phyloP scores from a whole-genome alignment of 2,113 vertebrate species.

The Phalacrocorax brasilianus region DNA sequence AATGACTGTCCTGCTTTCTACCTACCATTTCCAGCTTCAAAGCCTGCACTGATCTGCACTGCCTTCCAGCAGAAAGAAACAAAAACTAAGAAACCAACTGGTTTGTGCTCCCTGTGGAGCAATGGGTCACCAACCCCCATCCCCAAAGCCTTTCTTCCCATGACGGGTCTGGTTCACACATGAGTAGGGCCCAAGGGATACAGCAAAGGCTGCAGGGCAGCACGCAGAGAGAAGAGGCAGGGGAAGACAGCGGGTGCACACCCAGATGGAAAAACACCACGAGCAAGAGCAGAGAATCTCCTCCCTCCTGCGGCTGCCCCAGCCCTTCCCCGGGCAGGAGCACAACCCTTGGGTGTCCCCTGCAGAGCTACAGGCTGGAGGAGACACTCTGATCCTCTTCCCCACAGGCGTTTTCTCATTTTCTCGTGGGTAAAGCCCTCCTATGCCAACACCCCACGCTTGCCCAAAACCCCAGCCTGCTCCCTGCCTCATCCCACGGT shows the following conservation, averaged over 20 bases:
- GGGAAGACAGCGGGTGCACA: rapidly evolving
- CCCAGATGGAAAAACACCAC: neutral
- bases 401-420: rapidly evolving
- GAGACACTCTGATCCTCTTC: neutral
- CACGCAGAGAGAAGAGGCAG: rapidly evolving
- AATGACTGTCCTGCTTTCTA: neutral
- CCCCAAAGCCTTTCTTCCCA: neutral
- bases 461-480: rapidly evolving
- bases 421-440: neutral
- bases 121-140: neutral
- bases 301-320: rapidly evolving
- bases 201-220: neutral
- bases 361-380: neutral
- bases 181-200: neutral
- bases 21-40: neutral
- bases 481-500: rapidly evolving
- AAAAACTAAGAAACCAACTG: neutral
- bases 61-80: neutral
- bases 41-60: neutral
- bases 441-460: rapidly evolving
- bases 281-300: neutral
- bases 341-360: neutral
- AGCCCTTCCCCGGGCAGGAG: neutral
- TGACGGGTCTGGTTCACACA: rapidly evolving
- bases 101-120: neutral